Conservation (phyloP, 2,888 invertebrate species). For the Nomada ruficornis region DNA sequence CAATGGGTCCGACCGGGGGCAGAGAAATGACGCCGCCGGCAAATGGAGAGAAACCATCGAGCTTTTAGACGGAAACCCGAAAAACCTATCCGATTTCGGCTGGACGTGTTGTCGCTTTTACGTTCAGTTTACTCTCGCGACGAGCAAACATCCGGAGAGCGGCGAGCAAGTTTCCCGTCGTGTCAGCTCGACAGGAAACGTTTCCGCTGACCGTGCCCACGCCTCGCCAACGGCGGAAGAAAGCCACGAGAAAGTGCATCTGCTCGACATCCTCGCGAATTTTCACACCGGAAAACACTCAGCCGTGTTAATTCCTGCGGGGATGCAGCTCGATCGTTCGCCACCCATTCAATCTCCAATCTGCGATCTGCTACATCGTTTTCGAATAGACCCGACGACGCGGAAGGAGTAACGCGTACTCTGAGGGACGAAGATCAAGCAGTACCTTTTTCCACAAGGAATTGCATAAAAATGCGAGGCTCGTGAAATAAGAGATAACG, state of each 20-base stretch:
- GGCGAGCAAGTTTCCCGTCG: conserved; percentile 57
- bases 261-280: conserved; percentile 31
- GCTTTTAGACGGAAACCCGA: conserved; percentile 68
- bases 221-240: neutral
- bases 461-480: neutral
- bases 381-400: too few relatives aligned
- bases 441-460: too few relatives aligned
- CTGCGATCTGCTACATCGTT: too few relatives aligned
- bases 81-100: conserved; percentile 71
- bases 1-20: neutral
- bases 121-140: conserved; percentile 53
- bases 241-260: conserved; percentile 28
- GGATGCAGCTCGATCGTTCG: neutral
- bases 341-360: too few relatives aligned
- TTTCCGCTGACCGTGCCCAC: conserved; percentile 29
- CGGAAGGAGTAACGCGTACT: too few relatives aligned
- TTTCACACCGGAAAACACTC: conserved; percentile 31
- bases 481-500: neutral
- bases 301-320: neutral
- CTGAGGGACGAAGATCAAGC: too few relatives aligned
- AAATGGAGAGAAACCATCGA: conserved; percentile 60
- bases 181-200: conserved; percentile 49
- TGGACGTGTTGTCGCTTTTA: conserved; percentile 58
- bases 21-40: conserved; percentile 14
- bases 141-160: conserved; percentile 61